Evolutionary conservation across 2,113 vertebrate genomes (phyloP), one percentile per base, ranked within the genome.

Genomic region (Poeciliopsis occidentalis): DNA sequence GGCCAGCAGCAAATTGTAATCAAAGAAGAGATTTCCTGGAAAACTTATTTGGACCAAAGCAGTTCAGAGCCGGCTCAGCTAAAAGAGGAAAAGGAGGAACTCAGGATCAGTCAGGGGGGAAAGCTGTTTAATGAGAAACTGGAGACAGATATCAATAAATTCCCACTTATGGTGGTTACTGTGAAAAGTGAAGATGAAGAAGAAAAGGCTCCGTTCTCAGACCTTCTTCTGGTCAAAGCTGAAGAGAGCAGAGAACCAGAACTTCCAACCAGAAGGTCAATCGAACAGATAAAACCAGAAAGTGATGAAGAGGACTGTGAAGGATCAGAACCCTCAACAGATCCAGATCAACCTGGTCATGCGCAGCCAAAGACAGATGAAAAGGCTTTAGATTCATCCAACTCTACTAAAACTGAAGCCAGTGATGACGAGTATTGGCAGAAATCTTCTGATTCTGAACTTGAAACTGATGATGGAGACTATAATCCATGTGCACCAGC

Each of bases 361-460:
- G 60, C 41, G 57, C 67, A 60, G 34, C 12, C 57, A 44, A 34
- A 26, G 22, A 30, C 7, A 1, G 60, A 32, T 32, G 29, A 29
- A 64, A 32, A 31, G 4, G 15, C 8, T 29, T 39, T 34, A 17
- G 27, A 51, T 6, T 64, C 26, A 7, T 24, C 51, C 22, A 57
- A 57, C 51, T 57, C 51, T n/a, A 15, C 12, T 15, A 39, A 31
- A 12, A 24, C 32, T 24, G 32, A 41, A 29, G 34, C 19, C 24
- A 60, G 4, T 26, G 24, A 32, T 60, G 30, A 54, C 24, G 44
- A 54, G 31, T 19, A 69, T 13, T 69, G 68, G 68, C 51, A 69
- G 51, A 54, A 60, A 8, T 32, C 51, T 60, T 60, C 68, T 11
- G 54, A 69, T 34, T 69, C 51, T 70, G 54, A n/a, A 19, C 12